Evolutionary conservation across 2,888 invertebrate genomes (phyloP).

Genomic region (Sphecodes monilicornis): DNA sequence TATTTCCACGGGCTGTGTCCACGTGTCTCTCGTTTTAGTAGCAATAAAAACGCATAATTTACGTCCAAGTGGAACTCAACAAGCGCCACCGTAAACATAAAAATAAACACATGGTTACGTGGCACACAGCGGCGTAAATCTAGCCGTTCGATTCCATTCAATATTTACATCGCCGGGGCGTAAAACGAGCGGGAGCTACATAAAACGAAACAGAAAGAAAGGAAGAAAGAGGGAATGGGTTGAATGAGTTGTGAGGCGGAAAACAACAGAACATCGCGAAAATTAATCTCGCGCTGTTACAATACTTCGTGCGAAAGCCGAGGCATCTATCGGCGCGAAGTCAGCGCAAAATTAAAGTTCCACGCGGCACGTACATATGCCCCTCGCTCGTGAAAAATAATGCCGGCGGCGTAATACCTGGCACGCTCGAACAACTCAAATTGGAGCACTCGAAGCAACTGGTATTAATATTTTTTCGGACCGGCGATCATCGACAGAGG

Average conservation of each 20-base stretch:
- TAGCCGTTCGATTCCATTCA: slow-evolving; percentile 39
- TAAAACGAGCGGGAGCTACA: neutral
- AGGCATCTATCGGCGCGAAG: slow-evolving; percentile 13
- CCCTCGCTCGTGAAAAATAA: slow-evolving; percentile 36
- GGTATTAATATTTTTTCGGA: slow-evolving; percentile 45
- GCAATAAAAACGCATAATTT: slow-evolving; percentile 43
- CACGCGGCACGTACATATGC: neutral
- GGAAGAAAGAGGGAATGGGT: neutral
- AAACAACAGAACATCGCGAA: slow-evolving; percentile 17
- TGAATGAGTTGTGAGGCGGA: neutral
- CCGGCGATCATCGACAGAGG: neutral
- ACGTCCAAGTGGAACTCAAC: neutral
- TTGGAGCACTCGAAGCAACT: neutral
- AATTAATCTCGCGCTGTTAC: slow-evolving; percentile 42
- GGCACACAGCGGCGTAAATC: slow-evolving; percentile 16
- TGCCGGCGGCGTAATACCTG: slow-evolving; percentile 11
- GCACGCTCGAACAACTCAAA: slow-evolving; percentile 2
- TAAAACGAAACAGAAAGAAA: neutral
- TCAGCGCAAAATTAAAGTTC: slow-evolving; percentile 34
- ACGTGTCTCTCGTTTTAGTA: neutral
- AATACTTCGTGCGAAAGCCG: slow-evolving; percentile 17
- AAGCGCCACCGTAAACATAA: slow-evolving; percentile 12
- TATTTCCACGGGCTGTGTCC: neutral
- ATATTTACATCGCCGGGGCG: slow-evolving; percentile 40
- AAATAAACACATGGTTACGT: slow-evolving; percentile 39